A percentile compares a stretch with the other conserved stretches of the same genome.
Evolutionary conservation across 2,888 invertebrate genomes (phyloP).

Genomic region (Harpalus rubripes): DNA sequence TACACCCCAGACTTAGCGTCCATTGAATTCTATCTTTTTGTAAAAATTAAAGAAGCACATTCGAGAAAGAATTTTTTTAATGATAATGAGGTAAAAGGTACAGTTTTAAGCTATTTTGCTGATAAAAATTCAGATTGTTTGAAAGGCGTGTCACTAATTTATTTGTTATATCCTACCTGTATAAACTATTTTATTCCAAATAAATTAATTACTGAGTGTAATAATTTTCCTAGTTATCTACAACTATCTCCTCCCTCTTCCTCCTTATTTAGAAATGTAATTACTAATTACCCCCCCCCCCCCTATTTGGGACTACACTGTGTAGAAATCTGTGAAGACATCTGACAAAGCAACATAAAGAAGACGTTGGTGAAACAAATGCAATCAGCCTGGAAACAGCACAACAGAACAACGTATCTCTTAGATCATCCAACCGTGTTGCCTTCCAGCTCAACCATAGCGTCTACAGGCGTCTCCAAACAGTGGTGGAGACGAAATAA

Average conservation of each 20-base stretch:
- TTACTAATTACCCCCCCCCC: background rate
- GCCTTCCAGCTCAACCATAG: constrained; percentile 2
- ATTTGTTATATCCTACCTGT: too few relatives aligned
- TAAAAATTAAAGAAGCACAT: too few relatives aligned
- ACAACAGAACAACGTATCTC: constrained; percentile 62
- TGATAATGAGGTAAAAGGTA: too few relatives aligned
- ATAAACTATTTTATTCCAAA: too few relatives aligned
- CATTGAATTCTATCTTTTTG: too few relatives aligned
- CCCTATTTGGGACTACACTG: constrained; percentile 5
- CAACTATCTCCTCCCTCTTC: background rate
- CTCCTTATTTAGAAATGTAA: background rate
- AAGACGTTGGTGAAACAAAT: constrained; percentile 65
- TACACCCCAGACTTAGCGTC: too few relatives aligned
- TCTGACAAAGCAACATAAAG: constrained; percentile 64
- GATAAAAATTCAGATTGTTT: too few relatives aligned
- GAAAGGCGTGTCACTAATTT: too few relatives aligned
- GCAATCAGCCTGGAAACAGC: constrained; percentile 60
- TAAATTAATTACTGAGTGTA: too few relatives aligned
- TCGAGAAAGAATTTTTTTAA: too few relatives aligned
- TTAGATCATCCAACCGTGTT: constrained; percentile 64
- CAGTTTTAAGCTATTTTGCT: too few relatives aligned
- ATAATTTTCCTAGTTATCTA: too few relatives aligned
- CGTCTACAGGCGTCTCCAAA: constrained; percentile 71
- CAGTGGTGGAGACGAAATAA: constrained; percentile 33
- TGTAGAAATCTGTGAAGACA: constrained; percentile 40